phyloP scores from a whole-genome alignment of 2,113 vertebrate species.

The Odocoileus virginianus region DNA sequence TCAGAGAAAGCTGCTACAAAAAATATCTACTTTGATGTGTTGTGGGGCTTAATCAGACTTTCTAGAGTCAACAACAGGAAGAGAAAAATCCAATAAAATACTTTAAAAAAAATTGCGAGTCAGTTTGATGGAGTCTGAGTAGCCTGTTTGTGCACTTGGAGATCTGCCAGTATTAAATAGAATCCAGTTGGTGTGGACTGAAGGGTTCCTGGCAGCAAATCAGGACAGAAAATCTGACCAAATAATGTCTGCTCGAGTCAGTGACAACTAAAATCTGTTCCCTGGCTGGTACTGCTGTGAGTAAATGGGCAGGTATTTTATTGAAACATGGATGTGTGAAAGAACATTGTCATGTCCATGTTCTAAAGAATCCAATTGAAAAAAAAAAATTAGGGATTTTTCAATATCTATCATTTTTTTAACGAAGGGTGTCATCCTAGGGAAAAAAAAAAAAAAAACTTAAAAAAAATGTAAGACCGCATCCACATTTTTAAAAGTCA shows the following conservation, averaged over 20 bases:
- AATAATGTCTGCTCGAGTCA: constrained; percentile 74
- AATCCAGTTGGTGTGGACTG: constrained; percentile 78
- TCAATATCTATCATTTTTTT: background rate
- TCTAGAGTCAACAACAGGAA: constrained; percentile 48
- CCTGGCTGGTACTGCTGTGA: constrained; percentile 65
- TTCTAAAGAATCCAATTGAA: background rate
- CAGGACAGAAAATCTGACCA: constrained; percentile 72
- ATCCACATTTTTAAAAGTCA: background rate
- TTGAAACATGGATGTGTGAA: constrained; percentile 68
- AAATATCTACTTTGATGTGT: constrained; percentile 37
- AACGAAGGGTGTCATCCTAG: background rate
- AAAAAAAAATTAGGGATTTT: background rate
- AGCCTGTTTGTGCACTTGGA: constrained; percentile 67
- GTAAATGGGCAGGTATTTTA: constrained; percentile 62
- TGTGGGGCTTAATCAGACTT: constrained; percentile 59
- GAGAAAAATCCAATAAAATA: constrained; percentile 63
- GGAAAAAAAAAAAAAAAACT: background rate
- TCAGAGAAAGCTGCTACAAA: constrained; percentile 41
- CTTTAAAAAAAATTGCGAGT: constrained; percentile 47
- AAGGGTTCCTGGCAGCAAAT: constrained; percentile 77
- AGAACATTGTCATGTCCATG: background rate
- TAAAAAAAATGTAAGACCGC: background rate
- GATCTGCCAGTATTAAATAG: constrained; percentile 74
- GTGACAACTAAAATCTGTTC: constrained; percentile 80
- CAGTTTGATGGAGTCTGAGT: constrained; percentile 66